Conservation (phyloP, 2,113 vertebrate species). For the Meles meles region DNA sequence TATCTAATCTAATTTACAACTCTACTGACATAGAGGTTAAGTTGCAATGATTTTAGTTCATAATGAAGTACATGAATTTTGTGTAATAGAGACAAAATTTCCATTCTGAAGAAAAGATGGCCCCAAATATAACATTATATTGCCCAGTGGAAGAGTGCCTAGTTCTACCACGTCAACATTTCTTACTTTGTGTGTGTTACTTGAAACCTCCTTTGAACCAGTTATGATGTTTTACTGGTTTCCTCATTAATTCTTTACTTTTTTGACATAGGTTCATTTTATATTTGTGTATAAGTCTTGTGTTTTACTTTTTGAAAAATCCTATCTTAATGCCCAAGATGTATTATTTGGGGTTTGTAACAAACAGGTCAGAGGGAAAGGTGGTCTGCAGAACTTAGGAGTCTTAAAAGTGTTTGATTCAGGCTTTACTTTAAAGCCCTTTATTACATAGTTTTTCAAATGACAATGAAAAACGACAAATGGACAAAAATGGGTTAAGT, state of each 20-base stretch:
- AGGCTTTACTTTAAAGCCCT: constrained; percentile 30
- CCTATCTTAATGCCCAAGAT: neutral
- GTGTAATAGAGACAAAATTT: neutral
- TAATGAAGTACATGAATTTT: neutral
- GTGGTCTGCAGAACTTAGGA: neutral
- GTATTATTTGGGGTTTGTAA: neutral
- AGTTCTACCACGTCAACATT: neutral
- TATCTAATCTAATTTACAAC: neutral
- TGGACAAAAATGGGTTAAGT: neutral
- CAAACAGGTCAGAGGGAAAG: neutral
- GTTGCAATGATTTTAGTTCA: neutral
- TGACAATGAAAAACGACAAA: neutral
- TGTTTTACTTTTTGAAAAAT: neutral
- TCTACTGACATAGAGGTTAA: neutral
- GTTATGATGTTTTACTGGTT: neutral
- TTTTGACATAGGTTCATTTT: neutral
- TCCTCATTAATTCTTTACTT: neutral
- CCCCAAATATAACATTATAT: neutral
- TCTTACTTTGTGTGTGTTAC: neutral
- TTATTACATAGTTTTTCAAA: neutral
- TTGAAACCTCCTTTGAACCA: neutral
- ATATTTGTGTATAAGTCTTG: constrained; percentile 12
- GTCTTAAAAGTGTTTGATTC: constrained; percentile 14
- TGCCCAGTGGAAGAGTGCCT: neutral
- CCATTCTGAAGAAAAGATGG: neutral